Percentiles rank a stretch among this genome's conserved stretches.
phyloP scores from a whole-genome alignment of 2,113 vertebrate species.

The Gopherus flavomarginatus region DNA sequence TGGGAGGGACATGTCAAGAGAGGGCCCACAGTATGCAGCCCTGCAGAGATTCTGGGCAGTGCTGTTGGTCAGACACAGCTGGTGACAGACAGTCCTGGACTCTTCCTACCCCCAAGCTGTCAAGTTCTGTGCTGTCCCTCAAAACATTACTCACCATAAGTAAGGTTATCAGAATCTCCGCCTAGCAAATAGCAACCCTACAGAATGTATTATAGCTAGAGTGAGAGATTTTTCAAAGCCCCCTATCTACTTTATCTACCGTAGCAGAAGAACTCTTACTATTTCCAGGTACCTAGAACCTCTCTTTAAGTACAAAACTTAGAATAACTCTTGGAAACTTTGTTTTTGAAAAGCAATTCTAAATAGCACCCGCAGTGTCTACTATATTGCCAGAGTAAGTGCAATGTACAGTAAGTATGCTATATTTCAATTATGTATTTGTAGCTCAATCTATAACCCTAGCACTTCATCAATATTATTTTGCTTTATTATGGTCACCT shows the following conservation, averaged over 20 bases:
- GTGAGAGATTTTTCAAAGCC: not conserved
- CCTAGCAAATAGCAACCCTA: not conserved
- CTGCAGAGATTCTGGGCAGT: not conserved
- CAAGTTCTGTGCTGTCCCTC: not conserved
- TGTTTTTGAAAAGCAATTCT: not conserved
- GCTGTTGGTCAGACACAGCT: not conserved
- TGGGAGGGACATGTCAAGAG: not conserved
- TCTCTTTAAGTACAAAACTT: not conserved
- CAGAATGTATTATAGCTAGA: not conserved
- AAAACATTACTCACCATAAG: not conserved
- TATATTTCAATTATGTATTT: not conserved
- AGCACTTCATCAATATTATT: not conserved
- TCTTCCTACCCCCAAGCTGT: not conserved
- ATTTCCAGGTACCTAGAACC: not conserved
- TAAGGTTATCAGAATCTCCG: not conserved
- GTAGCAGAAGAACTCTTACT: not conserved
- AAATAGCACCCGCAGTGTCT: not conserved
- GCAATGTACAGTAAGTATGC: not conserved
- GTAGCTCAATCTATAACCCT: not conserved
- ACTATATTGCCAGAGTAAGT: accelerated
- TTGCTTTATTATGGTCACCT: not conserved
- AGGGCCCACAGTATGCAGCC: not conserved
- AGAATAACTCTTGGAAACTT: not conserved
- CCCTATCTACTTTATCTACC: not conserved
- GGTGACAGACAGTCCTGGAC: not conserved